phyloP scores from a whole-genome alignment of 2,113 vertebrate genomes.

The Oncorhynchus masou region DNA sequence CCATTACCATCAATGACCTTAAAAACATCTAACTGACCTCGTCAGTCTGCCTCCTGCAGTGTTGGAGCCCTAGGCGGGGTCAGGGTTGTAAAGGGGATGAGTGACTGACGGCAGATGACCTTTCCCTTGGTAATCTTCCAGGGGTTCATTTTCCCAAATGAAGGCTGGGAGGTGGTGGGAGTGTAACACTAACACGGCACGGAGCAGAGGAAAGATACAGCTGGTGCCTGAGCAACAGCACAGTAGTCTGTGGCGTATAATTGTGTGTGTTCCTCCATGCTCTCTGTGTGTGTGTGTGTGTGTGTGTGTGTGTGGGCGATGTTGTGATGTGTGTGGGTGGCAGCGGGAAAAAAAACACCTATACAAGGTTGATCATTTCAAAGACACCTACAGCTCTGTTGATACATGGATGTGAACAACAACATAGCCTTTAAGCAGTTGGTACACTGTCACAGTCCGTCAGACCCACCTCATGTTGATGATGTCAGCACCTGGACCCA shows the following conservation, averaged over 20 bases:
- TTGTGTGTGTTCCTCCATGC: conserved; percentile 15
- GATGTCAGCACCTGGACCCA: not conserved
- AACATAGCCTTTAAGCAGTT: not conserved
- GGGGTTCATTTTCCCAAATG: not conserved
- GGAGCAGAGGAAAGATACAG: not conserved
- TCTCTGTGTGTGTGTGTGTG: not conserved
- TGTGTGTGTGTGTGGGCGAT: not conserved
- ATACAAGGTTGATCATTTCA: not conserved
- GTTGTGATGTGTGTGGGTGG: too few species aligned
- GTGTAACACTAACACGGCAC: too few species aligned
- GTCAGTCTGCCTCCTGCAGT: not conserved
- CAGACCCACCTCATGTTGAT: not conserved
- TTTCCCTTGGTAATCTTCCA: conserved; percentile 25
- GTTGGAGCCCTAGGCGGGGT: conserved; percentile 3
- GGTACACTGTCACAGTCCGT: not conserved
- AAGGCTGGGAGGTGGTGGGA: not conserved
- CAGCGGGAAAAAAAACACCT: too few species aligned
- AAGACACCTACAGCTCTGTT: not conserved
- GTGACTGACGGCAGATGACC: conserved; percentile 22
- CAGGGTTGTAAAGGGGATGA: not conserved
- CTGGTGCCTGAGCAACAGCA: not conserved
- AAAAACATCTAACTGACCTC: not conserved
- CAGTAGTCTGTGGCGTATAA: not conserved
- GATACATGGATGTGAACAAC: not conserved
- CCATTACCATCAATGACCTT: not conserved